These are phyloP conservation scores for Theodoxus fluviatilis DNA, from an alignment of 2,888 invertebrate genomes.

Conservation along the genomic window DNA sequence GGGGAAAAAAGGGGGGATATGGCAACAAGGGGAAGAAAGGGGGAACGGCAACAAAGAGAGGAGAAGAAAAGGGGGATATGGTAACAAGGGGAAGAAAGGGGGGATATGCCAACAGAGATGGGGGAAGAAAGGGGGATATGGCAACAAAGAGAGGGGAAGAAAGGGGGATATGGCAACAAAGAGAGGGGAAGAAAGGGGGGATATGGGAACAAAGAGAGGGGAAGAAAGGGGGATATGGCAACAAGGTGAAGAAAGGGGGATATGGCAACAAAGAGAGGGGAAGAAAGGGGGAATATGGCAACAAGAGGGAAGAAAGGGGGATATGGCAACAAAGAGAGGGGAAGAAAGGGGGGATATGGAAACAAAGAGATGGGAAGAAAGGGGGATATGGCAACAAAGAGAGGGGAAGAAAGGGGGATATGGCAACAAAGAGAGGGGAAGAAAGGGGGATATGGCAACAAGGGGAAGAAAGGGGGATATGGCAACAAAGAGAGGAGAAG, in stretches of 20 bases:
- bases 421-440: background rate
- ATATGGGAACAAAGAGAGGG: background rate
- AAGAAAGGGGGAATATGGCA: background rate
- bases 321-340: background rate
- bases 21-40: no score
- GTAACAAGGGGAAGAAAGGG: no score
- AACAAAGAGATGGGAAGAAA: background rate
- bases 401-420: background rate
- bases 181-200: background rate
- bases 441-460: background rate
- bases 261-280: background rate
- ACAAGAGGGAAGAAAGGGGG: background rate
- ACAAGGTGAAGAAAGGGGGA: background rate
- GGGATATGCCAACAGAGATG: no score
- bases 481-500: background rate
- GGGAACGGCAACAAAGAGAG: no score
- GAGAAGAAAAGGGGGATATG: no score
- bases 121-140: background rate
- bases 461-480: background rate
- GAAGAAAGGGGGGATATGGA: background rate
- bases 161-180: background rate
- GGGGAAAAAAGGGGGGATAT: no score
- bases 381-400: background rate
- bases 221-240: background rate
- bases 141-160: background rate